Evolutionary conservation across 2,113 vertebrate genomes (phyloP).

Genomic region (Candoia aspera): DNA sequence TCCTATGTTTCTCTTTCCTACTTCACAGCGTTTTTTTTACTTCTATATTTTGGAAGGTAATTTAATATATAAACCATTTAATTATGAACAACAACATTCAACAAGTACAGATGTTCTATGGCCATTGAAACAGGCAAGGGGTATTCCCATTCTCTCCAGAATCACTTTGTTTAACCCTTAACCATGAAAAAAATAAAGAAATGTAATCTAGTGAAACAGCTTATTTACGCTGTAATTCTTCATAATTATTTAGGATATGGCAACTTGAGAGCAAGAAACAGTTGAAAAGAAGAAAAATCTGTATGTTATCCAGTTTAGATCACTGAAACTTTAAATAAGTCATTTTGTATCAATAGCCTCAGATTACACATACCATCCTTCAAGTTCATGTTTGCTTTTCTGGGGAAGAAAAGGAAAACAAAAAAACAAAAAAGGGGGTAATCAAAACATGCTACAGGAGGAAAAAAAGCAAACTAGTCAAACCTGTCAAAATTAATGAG

Average conservation of each 20-base stretch:
- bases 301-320: conserved; percentile 10
- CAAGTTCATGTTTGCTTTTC: conserved; percentile 36
- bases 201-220: neutral
- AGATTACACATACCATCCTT: neutral
- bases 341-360: conserved; percentile 7
- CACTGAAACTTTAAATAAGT: conserved; percentile 14
- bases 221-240: neutral
- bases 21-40: neutral
- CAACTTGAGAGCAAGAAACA: conserved; percentile 44
- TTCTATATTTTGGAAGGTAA: neutral
- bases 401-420: neutral
- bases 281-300: neutral
- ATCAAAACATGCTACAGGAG: conserved; percentile 45
- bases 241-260: neutral
- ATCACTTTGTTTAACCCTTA: neutral
- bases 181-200: accelerated
- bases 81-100: neutral
- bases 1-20: neutral
- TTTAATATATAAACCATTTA: neutral
- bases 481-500: conserved; percentile 68
- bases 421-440: conserved; percentile 33
- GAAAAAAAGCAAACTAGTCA: conserved; percentile 58
- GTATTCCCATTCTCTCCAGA: neutral
- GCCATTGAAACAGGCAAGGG: neutral
- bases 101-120: neutral